A percentile compares a stretch with the other conserved stretches of the same genome.
Evolutionary conservation across 2,797 vertebrate genomes (phyloP).

Genomic region (Gephyroberyx darwinii): DNA sequence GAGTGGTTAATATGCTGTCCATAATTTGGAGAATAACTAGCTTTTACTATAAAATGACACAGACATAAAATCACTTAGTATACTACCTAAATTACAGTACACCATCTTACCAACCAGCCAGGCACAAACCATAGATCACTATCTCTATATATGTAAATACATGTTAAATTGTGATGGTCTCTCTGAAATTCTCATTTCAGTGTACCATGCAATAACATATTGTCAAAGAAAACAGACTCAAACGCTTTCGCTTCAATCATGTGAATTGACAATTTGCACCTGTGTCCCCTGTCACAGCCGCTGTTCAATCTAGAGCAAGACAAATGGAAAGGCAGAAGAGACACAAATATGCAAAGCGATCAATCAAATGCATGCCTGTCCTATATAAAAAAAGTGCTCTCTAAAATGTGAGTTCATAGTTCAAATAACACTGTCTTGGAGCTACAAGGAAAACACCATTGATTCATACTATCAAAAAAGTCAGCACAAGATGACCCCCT

Average conservation of each 20-base stretch:
- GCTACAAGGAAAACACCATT: conserved; percentile 5
- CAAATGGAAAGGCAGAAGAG: conserved; percentile 19
- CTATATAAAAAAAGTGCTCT: not conserved
- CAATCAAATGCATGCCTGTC: not conserved
- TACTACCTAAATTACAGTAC: too few species aligned
- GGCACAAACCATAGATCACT: too few species aligned
- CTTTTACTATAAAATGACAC: too few species aligned
- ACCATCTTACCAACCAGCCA: too few species aligned
- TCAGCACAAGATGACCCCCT: not conserved
- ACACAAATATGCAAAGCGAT: conserved; percentile 27
- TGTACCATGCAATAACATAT: conserved; percentile 13
- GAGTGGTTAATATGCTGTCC: too few species aligned
- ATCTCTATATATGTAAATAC: too few species aligned
- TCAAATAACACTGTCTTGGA: not conserved
- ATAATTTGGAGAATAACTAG: too few species aligned
- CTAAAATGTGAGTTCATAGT: not conserved
- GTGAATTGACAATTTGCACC: conserved; percentile 37
- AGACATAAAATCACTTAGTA: too few species aligned
- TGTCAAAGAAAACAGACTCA: conserved; percentile 20
- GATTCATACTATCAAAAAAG: not conserved
- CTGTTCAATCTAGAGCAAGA: conserved; percentile 10
- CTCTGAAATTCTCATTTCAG: not conserved
- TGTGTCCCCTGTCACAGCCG: conserved; percentile 28
- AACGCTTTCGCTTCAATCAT: conserved; percentile 35
- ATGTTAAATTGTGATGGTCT: too few species aligned